phyloP scores from a whole-genome alignment of 2,797 vertebrate species.

The Nannoperca australis region DNA sequence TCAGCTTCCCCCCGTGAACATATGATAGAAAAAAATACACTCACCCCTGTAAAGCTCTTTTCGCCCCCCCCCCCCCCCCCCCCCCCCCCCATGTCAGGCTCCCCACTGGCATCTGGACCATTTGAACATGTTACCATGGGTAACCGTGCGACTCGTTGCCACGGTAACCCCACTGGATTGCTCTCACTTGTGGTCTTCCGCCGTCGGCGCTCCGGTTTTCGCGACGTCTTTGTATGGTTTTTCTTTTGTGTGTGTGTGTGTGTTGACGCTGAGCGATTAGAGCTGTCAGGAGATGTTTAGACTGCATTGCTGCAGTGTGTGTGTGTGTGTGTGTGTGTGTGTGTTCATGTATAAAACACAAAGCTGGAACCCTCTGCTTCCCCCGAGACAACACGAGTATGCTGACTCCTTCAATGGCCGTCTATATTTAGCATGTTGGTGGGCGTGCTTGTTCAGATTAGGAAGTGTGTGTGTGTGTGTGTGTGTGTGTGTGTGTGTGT shows the following conservation, averaged over 20 bases:
- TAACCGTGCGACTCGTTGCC: conserved; percentile 76
- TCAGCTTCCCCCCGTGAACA: no score
- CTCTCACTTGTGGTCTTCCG: background rate
- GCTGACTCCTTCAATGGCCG: conserved; percentile 60
- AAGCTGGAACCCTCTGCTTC: conserved; percentile 1
- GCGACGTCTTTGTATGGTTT: no score
- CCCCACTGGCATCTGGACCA: conserved; percentile 59
- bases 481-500: conserved; percentile 42
- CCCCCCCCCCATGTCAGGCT: background rate
- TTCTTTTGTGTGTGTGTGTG: background rate
- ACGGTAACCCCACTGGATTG: conserved; percentile 68
- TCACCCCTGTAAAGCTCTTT: no score
- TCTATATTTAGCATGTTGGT: conserved; percentile 60
- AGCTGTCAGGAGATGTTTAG: background rate
- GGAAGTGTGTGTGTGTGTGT: conserved; percentile 30
- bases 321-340: no score
- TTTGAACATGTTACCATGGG: conserved; percentile 44
- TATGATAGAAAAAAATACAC: no score
- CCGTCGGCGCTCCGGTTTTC: background rate
- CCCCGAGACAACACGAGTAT: conserved; percentile 37
- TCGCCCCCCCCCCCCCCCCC: no score
- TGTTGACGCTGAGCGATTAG: background rate
- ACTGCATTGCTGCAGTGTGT: background rate
- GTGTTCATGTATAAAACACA: conserved; percentile 13
- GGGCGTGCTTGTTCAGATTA: conserved; percentile 43